Base-by-base conservation (phyloP, 1,140 invertebrate genomes). In the Pomacea maculata region DNA sequence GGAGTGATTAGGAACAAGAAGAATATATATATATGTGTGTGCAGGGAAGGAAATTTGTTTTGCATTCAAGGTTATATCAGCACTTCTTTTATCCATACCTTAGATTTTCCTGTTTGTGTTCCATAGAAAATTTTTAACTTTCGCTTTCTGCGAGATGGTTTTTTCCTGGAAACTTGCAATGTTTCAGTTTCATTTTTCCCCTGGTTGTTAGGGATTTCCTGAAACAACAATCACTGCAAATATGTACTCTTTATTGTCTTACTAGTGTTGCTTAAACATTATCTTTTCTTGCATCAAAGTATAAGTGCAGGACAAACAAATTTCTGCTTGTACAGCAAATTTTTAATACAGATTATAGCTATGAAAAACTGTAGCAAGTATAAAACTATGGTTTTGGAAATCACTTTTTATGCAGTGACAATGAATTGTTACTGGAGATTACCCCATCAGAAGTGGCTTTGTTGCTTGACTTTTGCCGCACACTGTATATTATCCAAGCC, bases 81-180 rank as follows among this genome's bases (percentile, higher is more conserved):
- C 45, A 10, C 9, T 55, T 57, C 7, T 81, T 45, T 45, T 45
- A 45, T 45, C 34, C 34, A 45, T 85, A 92, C 92, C 88, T 92
- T 88, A 64, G 91, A 83, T 65, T 89, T 92, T 79, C 92, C 92
- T 72, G 90, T 92, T 79, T 92, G 90, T 21, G 91, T 90, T 75
- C 89, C 92, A 88, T 88, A 92, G 72, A 90, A 90, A 52, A 92
- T 88, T 82, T 90, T 88, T 15, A 92, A 78, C 77, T 82, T 85
- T 34, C 84, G 65, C 64, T 84, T 83, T 63, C 34, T 61, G n/a
- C 80, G 84, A 73, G 54, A 34, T 9, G 75, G 83, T 82, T 52
- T 85, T 81, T n/a, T 78, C 57, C n/a, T 11, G 57, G 57, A 17
- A 17, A 61, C 15, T 61, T 61, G 57, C 15, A 17, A 61, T 61